Conservation (phyloP, 2,113 vertebrate species). For the Neodon shergylaensis region DNA sequence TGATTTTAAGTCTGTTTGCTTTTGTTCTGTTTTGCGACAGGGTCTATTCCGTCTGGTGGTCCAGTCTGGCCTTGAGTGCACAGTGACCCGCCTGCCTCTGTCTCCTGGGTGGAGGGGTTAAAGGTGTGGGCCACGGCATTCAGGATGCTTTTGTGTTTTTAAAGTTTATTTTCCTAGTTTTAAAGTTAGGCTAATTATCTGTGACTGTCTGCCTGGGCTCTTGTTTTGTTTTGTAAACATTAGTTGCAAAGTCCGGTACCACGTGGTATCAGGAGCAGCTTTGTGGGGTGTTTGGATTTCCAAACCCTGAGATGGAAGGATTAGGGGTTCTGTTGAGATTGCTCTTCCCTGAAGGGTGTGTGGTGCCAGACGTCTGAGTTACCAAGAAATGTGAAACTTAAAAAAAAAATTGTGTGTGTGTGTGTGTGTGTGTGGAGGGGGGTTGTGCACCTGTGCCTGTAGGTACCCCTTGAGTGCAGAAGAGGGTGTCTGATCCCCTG, state of each 20-base stretch:
- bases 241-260: not conserved
- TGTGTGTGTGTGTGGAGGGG: not conserved
- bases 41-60: not conserved
- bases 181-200: not conserved
- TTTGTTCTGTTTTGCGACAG: not conserved
- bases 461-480: not conserved
- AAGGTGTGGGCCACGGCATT: not conserved
- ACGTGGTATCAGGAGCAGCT: not conserved
- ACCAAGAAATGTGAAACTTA: not conserved
- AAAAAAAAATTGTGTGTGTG: not conserved
- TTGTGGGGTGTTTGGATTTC: not conserved
- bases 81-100: not conserved
- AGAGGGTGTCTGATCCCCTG: not conserved
- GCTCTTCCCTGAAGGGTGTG: not conserved
- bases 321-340: not conserved
- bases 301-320: not conserved
- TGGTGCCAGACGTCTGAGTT: not conserved
- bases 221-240: constrained; percentile 18
- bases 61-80: not conserved
- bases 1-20: not conserved
- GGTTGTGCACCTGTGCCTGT: not conserved
- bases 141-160: not conserved
- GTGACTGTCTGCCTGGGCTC: not conserved
- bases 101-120: not conserved
- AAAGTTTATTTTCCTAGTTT: constrained; percentile 35